Evolutionary conservation across 2,113 vertebrate species (phyloP), one percentile per base, ranked within the genome.

Genomic region (Pangasianodon hypophthalmus): DNA sequence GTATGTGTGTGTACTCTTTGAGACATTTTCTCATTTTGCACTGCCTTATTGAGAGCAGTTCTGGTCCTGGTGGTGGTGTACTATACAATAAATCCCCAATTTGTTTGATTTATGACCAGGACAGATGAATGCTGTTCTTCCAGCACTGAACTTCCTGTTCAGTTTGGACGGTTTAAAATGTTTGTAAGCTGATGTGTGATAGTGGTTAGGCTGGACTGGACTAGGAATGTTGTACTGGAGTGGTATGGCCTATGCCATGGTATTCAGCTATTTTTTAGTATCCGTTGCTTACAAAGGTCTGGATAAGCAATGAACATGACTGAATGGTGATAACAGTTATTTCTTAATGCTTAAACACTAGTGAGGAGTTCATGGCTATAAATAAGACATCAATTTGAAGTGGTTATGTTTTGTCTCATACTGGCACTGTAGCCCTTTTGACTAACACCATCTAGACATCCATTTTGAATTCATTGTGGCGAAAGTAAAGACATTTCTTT

Each of bases 121-220:
- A 54, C 79, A 41, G 67, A 19, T 3, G 14, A 81, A 71, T 88
- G 14, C 84, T 71, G 29, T 87, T 79, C 54, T 73, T 88, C 82
- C 84, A 89, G 93, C 3, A 87, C 90, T 94, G 80, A 56, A 84
- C 8, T 41, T n/a, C 50, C 50, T 14, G n/a, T 37, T 7, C 32
- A 41, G 81, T 41, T 2, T 71, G 16, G 32, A 71, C 0, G 16
- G 32, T 73, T 73, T 73, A 19, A 73, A 19, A 69, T 69, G 67
- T 69, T 69, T 6, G n/a, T 69, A 32, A 69, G 67, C 29, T 69
- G 67, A 32, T 32, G 13, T 54, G 13, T 11, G 13, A 71, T 6
- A 14, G 32, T 32, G 69, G 7, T 67, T 67, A 13, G 11, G 62
- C 8, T n/a, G 21, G 21, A 32, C 64, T 32, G 29, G 64, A 69